A percentile compares a stretch with the other conserved stretches of the same genome.
Conservation (phyloP, 2,888 invertebrate species). For the Sicus ferrugineus region DNA sequence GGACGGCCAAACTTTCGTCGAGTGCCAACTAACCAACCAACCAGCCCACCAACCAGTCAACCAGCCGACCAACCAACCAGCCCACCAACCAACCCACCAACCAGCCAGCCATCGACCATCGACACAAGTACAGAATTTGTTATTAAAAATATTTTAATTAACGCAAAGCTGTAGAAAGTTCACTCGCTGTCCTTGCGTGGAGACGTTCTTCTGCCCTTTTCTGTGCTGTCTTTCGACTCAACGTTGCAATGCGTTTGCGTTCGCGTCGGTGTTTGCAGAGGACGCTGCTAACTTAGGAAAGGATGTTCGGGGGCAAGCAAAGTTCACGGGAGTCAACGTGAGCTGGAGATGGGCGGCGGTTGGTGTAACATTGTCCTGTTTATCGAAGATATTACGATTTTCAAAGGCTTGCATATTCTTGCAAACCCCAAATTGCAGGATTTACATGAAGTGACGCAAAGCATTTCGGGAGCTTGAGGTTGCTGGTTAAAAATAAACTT, state of each 20-base stretch:
- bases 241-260: too few relatives aligned
- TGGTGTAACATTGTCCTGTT: conserved; percentile 2
- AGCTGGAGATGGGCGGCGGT: conserved; percentile 6
- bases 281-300: too few relatives aligned
- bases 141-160: conserved; percentile 60
- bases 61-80: too few relatives aligned
- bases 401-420: conserved; percentile 9
- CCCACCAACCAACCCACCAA: too few relatives aligned
- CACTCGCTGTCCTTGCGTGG: neutral
- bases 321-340: neutral
- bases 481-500: neutral
- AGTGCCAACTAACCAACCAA: too few relatives aligned
- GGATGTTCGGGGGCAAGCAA: too few relatives aligned
- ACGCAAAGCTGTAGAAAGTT: conserved; percentile 49
- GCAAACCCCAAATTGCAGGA: conserved; percentile 17
- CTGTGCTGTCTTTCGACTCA: too few relatives aligned
- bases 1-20: neutral
- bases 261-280: too few relatives aligned
- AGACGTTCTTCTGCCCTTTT: neutral
- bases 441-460: conserved; percentile 32
- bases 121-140: conserved; percentile 24
- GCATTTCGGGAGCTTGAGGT: conserved; percentile 5
- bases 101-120: conserved; percentile 36
- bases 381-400: neutral
- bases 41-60: too few relatives aligned